Evolutionary conservation across 2,888 invertebrate genomes (phyloP).

Genomic region (Eilema sororculum): DNA sequence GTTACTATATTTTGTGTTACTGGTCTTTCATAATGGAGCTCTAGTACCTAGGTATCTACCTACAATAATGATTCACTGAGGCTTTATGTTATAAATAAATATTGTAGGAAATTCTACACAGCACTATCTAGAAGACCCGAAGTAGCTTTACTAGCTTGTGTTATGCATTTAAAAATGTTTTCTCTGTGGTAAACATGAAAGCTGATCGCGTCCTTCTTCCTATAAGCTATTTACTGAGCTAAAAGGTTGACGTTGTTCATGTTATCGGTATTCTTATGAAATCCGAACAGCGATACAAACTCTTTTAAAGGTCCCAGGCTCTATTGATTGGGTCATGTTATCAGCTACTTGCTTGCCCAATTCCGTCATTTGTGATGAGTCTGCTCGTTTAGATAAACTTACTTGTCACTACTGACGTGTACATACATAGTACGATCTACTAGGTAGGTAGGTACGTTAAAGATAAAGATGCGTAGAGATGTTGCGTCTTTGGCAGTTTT

Average conservation of each 20-base stretch:
- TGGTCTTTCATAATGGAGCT: too few species aligned
- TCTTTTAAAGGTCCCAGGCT: background rate
- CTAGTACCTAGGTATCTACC: too few species aligned
- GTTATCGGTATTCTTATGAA: background rate
- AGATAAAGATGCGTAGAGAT: too few species aligned
- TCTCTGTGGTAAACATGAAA: background rate
- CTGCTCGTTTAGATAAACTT: background rate
- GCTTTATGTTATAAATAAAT: background rate
- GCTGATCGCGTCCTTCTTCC: background rate
- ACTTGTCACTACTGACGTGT: background rate
- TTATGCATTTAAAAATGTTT: too few species aligned
- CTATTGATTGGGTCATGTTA: background rate
- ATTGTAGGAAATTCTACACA: too few species aligned
- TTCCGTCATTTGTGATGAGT: background rate
- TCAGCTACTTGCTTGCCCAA: slow-evolving; percentile 1
- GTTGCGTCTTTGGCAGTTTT: too few species aligned
- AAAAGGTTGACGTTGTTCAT: background rate
- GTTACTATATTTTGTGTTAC: too few species aligned
- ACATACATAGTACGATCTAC: background rate
- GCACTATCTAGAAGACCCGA: too few species aligned
- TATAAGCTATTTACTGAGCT: background rate
- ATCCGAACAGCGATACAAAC: background rate
- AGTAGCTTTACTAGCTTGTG: too few species aligned
- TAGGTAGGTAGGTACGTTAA: background rate
- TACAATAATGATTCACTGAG: background rate